Evolutionary conservation across 2,797 vertebrate genomes (phyloP).

Genomic region (Helarctos malayanus): DNA sequence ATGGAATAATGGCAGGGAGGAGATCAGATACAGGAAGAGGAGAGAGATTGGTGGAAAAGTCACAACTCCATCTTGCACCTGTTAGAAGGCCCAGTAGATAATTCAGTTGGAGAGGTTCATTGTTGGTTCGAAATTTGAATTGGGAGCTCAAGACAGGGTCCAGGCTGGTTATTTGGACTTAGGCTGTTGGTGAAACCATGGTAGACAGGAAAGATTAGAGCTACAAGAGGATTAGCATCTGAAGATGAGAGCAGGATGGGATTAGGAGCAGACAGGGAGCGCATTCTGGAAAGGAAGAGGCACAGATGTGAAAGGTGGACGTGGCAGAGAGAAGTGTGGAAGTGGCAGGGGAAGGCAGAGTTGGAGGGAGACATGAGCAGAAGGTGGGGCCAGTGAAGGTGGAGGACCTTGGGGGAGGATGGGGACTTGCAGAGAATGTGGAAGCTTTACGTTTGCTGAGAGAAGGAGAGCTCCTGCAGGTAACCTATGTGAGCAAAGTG

Average conservation of each 20-base stretch:
- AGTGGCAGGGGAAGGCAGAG: neutral
- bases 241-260: neutral
- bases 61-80: neutral
- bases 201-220: neutral
- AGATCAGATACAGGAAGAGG: neutral
- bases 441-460: neutral
- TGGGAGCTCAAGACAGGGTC: neutral
- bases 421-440: neutral
- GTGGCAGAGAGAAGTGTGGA: neutral
- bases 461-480: neutral
- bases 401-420: neutral
- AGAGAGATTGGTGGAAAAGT: neutral
- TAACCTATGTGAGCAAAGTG: neutral
- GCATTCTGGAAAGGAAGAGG: neutral
- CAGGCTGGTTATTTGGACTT: neutral
- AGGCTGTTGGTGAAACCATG: neutral
- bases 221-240: neutral
- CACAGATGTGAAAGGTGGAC: neutral
- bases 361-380: neutral
- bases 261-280: neutral
- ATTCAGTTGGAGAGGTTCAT: neutral
- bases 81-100: neutral
- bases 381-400: neutral
- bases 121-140: neutral
- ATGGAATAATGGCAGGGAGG: neutral